Percentiles rank a stretch among this genome's conserved stretches.
Conservation (phyloP, 2,113 vertebrate species). For the Candoia aspera region DNA sequence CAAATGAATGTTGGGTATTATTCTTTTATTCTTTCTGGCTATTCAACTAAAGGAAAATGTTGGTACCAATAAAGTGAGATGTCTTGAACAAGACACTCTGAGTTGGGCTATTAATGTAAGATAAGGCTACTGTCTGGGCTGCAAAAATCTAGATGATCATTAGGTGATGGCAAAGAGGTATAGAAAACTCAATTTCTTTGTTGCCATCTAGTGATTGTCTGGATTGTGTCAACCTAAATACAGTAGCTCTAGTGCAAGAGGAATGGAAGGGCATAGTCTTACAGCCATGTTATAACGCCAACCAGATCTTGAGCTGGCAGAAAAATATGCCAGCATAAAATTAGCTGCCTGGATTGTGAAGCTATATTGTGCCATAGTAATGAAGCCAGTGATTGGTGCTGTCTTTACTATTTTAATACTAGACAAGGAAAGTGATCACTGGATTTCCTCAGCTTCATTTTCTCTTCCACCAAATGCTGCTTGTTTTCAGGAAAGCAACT, state of each 20-base stretch:
- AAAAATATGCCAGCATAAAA: neutral
- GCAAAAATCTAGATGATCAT: neutral
- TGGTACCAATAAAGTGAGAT: neutral
- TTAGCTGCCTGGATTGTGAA: neutral
- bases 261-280: neutral
- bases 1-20: neutral
- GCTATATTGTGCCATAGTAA: neutral
- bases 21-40: conserved; percentile 8
- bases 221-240: neutral
- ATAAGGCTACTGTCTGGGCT: neutral
- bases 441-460: neutral
- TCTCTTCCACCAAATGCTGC: neutral
- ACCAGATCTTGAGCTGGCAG: neutral
- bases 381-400: neutral
- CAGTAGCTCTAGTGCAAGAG: neutral
- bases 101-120: neutral
- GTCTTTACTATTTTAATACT: neutral
- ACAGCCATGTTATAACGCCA: neutral
- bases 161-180: neutral
- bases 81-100: neutral
- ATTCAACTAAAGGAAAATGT: neutral
- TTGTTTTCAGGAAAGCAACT: neutral
- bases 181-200: neutral
- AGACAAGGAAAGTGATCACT: neutral
- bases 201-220: neutral